Evolutionary conservation across 2,797 vertebrate species (phyloP).

Genomic region (Pangasius sanitwongsei): DNA sequence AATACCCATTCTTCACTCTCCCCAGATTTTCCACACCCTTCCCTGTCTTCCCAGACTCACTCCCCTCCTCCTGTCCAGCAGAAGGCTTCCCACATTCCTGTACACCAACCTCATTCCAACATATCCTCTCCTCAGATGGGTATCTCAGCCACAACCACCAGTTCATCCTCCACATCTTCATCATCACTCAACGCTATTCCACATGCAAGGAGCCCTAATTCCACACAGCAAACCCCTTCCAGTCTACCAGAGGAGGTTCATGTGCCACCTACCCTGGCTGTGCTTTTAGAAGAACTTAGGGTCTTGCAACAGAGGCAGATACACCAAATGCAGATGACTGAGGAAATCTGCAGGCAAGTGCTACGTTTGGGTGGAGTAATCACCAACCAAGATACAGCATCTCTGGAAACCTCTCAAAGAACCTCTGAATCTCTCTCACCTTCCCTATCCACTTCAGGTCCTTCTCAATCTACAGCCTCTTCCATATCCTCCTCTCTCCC

Average conservation of each 20-base stretch:
- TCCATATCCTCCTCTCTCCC: conserved; percentile 69
- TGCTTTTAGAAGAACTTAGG: conserved; percentile 89
- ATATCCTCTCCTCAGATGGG: conserved; percentile 79
- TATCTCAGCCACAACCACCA: conserved; percentile 75
- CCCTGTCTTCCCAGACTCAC: conserved; percentile 77
- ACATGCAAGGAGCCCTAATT: conserved; percentile 78
- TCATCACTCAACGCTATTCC: conserved; percentile 66
- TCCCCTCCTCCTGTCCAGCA: conserved; percentile 74
- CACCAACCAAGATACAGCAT: conserved; percentile 67
- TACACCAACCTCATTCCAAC: conserved; percentile 68
- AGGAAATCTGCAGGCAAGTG: conserved; percentile 91
- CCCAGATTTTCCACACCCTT: conserved; percentile 81
- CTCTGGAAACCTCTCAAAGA: conserved; percentile 67
- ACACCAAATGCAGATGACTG: conserved; percentile 94
- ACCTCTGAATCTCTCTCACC: conserved; percentile 71
- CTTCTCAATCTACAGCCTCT: conserved; percentile 64
- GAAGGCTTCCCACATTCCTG: conserved; percentile 62
- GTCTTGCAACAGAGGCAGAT: conserved; percentile 91
- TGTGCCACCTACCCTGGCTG: conserved; percentile 78
- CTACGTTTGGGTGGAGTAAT: conserved; percentile 81
- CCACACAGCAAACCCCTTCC: conserved; percentile 73
- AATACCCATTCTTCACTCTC: conserved; percentile 81
- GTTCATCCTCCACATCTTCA: conserved; percentile 72
- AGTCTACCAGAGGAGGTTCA: conserved; percentile 70
- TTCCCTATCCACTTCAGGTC: conserved; percentile 68